Conservation (phyloP, 2,797 vertebrate species). For the Scomberomorus guttatus region DNA sequence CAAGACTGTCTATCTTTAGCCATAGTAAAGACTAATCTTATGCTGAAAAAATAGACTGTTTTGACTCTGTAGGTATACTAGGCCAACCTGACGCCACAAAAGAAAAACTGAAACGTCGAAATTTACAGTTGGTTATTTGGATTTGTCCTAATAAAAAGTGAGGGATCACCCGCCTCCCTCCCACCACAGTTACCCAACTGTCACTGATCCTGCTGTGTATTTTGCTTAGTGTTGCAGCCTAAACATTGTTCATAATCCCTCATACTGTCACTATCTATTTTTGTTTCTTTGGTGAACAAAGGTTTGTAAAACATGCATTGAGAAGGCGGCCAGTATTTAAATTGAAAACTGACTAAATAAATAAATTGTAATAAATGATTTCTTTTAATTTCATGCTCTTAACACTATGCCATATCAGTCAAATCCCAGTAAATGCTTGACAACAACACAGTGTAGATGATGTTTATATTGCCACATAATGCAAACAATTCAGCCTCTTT, state of each 20-base stretch:
- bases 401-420: not conserved
- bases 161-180: not conserved
- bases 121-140: not conserved
- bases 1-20: not conserved
- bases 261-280: not conserved
- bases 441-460: not conserved
- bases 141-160: not conserved
- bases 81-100: not conserved
- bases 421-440: not conserved
- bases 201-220: not conserved
- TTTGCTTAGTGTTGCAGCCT: not conserved
- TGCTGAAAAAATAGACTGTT: conserved; percentile 1
- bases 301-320: not conserved
- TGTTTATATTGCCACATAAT: conserved; percentile 24
- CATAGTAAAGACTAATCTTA: not conserved
- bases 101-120: too few relatives aligned
- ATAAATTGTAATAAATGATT: not conserved
- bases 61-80: not conserved
- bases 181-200: not conserved
- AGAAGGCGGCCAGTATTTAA: not conserved
- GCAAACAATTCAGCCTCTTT: conserved; percentile 23
- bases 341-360: not conserved
- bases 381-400: conserved; percentile 8
- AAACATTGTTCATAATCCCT: not conserved
- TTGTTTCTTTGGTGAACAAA: not conserved